Evolutionary conservation across 2,797 vertebrate genomes (phyloP).

Genomic region (Spondyliosoma cantharus): DNA sequence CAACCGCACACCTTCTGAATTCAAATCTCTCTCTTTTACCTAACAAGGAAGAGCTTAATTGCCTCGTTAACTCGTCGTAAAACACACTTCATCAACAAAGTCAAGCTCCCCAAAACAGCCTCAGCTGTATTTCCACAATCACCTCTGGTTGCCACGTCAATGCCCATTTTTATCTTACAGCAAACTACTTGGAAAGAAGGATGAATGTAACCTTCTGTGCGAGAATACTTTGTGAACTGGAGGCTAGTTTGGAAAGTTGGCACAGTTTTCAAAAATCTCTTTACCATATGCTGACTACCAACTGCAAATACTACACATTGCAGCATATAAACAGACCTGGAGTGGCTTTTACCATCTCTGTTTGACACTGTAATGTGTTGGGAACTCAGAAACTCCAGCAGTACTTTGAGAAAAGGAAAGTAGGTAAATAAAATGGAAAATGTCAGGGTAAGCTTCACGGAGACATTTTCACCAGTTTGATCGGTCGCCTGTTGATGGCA

Average conservation of each 20-base stretch:
- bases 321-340: background rate
- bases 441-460: background rate
- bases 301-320: background rate
- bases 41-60: too few relatives aligned
- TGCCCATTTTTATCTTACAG: background rate
- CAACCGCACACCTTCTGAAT: too few relatives aligned
- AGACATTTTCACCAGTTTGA: background rate
- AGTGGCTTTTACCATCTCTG: background rate
- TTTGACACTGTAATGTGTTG: background rate
- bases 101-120: too few relatives aligned
- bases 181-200: background rate
- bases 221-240: background rate
- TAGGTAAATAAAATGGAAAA: background rate
- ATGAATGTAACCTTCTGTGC: background rate
- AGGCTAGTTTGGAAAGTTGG: background rate
- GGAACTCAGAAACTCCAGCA: background rate
- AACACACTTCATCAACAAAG: too few relatives aligned
- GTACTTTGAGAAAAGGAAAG: background rate
- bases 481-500: conserved; percentile 10
- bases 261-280: too few relatives aligned
- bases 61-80: too few relatives aligned
- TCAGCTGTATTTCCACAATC: too few relatives aligned
- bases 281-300: background rate
- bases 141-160: background rate
- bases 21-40: too few relatives aligned